Base-by-base conservation (phyloP, 2,797 vertebrate species). In the Neomorphus geoffroyi region DNA sequence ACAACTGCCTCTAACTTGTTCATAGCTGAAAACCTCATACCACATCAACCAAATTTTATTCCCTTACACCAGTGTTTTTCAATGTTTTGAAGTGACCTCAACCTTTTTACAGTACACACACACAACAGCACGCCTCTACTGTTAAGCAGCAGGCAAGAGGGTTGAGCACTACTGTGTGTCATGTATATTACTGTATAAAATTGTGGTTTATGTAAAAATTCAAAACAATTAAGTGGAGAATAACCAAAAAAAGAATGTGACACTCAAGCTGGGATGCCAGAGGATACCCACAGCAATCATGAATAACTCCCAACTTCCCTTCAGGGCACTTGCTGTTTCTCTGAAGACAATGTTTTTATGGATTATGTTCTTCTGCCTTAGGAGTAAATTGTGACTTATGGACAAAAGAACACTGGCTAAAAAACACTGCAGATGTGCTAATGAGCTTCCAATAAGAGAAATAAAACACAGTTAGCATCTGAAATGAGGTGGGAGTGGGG, bases 101-200 rank as follows among this genome's bases (percentile, higher is more conserved):
- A 13, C 9, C 61, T 73, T 80, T 46, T 21, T n/a, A 51, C 86
- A 77, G 75, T 24, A 50, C 23, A 35, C 11, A 19, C 2, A 50
- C 11, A 19, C 2, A 50, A n/a, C 16, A 9, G 9, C 1, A 22
- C 0, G 2, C 8, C 27, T 65, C 56, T 66, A 8, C 19, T 80
- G 8, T 27, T n/a, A 66, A 18, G 17, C 18, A 80, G 11, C 16
- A 66, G 12, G 13, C 7, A 39, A 84, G 18, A 66, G 8, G 73
- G 12, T 5, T 54, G 32, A 77, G 26, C 6, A 3, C 11, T 70
- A 18, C 26, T 73, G n/a, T 28, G 18, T 57, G 4, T 37, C 30
- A 51, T 13, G 14, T 24, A 41, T 61, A 48, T 35, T 39, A 35
- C 7, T 45, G 3, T 14, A 50, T n/a, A 33, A 67, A 74, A 75